A percentile compares a stretch with the other conserved stretches of the same genome.
Conservation (phyloP, 2,113 vertebrate species). For the Pycnonotus jocosus region DNA sequence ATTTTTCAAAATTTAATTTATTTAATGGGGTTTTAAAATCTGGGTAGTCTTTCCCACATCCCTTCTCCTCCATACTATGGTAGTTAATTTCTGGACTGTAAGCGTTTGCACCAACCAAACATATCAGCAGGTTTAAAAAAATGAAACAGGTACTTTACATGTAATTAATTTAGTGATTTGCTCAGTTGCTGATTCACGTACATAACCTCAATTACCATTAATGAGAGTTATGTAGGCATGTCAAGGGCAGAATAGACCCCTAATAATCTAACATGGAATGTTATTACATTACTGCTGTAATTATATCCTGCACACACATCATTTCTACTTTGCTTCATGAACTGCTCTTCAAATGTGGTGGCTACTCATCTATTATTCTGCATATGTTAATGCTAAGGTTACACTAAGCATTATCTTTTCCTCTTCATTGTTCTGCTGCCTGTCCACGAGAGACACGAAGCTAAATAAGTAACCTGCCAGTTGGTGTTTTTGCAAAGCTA, state of each 20-base stretch:
- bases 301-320: slow-evolving; percentile 52
- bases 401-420: not conserved
- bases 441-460: not conserved
- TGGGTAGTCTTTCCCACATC: not conserved
- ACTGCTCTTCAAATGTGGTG: slow-evolving; percentile 22
- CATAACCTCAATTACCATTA: slow-evolving; percentile 63
- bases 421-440: not conserved
- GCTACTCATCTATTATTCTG: not conserved
- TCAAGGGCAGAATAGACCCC: slow-evolving; percentile 48
- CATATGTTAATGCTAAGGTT: not conserved
- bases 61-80: not conserved
- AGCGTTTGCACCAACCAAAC: not conserved
- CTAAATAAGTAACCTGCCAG: not conserved
- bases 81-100: not conserved
- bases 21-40: not conserved
- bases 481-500: not conserved
- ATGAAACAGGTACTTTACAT: slow-evolving; percentile 50
- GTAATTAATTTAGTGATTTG: slow-evolving; percentile 67
- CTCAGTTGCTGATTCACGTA: slow-evolving; percentile 43
- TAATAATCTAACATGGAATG: slow-evolving; percentile 61
- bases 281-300: slow-evolving; percentile 61
- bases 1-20: slow-evolving; percentile 22
- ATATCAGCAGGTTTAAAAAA: not conserved
- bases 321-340: slow-evolving; percentile 43
- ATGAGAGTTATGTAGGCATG: slow-evolving; percentile 55